A percentile compares a stretch with the other conserved stretches of the same genome.
phyloP scores from a whole-genome alignment of 2,797 vertebrate genomes.

The Sebastes goodei region DNA sequence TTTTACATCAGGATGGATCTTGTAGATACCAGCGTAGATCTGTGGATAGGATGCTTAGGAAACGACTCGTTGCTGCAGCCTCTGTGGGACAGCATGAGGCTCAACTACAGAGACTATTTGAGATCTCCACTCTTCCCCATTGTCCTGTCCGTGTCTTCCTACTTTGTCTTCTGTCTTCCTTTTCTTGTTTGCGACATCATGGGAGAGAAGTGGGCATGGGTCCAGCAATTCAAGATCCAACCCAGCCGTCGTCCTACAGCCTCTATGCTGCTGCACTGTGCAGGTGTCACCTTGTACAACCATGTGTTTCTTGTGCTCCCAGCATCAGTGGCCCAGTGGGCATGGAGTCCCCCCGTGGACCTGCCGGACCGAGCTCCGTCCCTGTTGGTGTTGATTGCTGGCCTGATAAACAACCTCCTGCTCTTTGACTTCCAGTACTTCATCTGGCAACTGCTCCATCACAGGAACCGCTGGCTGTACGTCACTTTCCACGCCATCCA shows the following conservation, averaged over 20 bases:
- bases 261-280: slow-evolving; percentile 75
- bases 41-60: slow-evolving; percentile 49
- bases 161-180: slow-evolving; percentile 76
- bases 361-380: slow-evolving; percentile 73
- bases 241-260: slow-evolving; percentile 63
- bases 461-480: slow-evolving; percentile 78
- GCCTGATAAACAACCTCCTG: slow-evolving; percentile 77
- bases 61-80: slow-evolving; percentile 74
- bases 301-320: slow-evolving; percentile 81
- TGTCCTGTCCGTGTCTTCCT: slow-evolving; percentile 77
- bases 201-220: slow-evolving; percentile 71
- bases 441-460: slow-evolving; percentile 83
- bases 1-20: slow-evolving; percentile 50
- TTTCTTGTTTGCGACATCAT: slow-evolving; percentile 78
- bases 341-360: slow-evolving; percentile 78
- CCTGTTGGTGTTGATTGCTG: slow-evolving; percentile 68
- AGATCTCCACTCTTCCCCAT: slow-evolving; percentile 81
- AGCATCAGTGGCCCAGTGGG: slow-evolving; percentile 80
- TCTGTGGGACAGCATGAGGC: slow-evolving; percentile 75
- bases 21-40: background rate
- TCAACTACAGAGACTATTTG: slow-evolving; percentile 73
- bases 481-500: slow-evolving; percentile 80
- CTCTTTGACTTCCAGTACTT: slow-evolving; percentile 85
- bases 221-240: slow-evolving; percentile 81
- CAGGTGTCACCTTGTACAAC: slow-evolving; percentile 79